Evolutionary conservation across 2,888 invertebrate species (phyloP).

Genomic region (Nomada ruficornis): DNA sequence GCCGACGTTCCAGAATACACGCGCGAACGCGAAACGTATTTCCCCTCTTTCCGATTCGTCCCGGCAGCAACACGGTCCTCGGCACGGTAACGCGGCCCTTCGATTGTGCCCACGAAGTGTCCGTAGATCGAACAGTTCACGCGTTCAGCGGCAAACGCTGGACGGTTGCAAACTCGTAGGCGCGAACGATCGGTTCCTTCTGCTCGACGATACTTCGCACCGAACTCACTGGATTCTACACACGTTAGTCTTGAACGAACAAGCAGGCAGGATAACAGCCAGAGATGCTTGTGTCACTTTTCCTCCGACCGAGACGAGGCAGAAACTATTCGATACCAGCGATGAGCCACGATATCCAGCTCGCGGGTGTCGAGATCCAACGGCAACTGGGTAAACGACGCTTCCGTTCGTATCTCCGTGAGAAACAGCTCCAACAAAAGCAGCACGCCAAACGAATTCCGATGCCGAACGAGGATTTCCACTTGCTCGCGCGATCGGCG

Average conservation of each 20-base stretch:
- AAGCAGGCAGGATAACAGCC: too few species aligned
- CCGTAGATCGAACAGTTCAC: too few species aligned
- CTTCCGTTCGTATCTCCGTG: neutral
- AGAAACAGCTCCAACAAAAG: too few species aligned
- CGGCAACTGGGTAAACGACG: neutral
- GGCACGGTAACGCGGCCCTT: too few species aligned
- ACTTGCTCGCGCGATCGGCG: constrained; percentile 78
- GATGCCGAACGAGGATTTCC: constrained; percentile 40
- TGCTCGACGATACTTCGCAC: neutral
- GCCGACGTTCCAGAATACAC: constrained; percentile 8
- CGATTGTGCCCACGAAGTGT: too few species aligned
- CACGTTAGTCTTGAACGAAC: neutral
- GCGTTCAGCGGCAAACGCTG: too few species aligned
- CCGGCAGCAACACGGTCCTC: neutral
- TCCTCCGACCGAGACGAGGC: neutral
- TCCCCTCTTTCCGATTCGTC: neutral
- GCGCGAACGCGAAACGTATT: neutral
- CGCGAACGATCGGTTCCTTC: too few species aligned
- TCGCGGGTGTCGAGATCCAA: neutral
- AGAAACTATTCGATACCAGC: neutral
- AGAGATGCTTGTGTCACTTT: too few species aligned
- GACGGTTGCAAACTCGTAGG: too few species aligned
- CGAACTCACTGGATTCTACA: neutral
- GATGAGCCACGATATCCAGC: neutral
- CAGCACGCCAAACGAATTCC: neutral